These are phyloP conservation scores for Cataglyphis albicans DNA, from an alignment of 2,888 invertebrate genomes.

Conservation along the genomic window DNA sequence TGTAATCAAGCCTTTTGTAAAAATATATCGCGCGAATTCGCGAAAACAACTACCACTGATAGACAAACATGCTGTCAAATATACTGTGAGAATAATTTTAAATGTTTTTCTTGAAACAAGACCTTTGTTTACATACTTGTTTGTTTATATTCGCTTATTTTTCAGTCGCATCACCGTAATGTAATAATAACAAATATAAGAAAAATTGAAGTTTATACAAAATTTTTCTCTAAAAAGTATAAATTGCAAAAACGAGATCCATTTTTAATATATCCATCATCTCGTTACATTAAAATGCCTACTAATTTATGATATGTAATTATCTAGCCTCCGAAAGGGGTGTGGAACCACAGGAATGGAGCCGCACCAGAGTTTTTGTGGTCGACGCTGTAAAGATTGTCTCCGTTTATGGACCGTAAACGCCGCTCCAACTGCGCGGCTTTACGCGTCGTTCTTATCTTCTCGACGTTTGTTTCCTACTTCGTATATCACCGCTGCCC, in stretches of 20 bases:
- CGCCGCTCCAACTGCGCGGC: conserved; percentile 77
- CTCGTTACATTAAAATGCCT: conserved; percentile 78
- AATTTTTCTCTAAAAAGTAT: not conserved
- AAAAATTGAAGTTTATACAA: not conserved
- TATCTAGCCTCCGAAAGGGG: conserved; percentile 73
- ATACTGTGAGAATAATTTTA: not conserved
- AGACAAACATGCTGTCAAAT: conserved; percentile 48
- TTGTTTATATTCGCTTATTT: not conserved
- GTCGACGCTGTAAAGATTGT: conserved; percentile 80
- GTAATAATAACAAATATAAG: not conserved
- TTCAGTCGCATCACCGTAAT: not conserved
- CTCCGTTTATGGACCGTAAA: conserved; percentile 84
- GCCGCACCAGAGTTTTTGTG: conserved; percentile 46
- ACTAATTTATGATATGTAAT: conserved; percentile 80
- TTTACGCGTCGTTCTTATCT: conserved; percentile 69
- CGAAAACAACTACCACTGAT: conserved; percentile 39
- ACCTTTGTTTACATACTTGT: not conserved
- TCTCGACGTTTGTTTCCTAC: conserved; percentile 73
- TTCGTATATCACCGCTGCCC: conserved; percentile 78
- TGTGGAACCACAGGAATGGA: conserved; percentile 19
- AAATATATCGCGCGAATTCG: conserved; percentile 70
- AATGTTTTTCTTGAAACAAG: not conserved
- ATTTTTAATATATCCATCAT: conserved; percentile 52
- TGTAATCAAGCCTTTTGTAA: conserved; percentile 76
- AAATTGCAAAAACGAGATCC: not conserved